Evolutionary conservation across 2,888 invertebrate species (phyloP).

Genomic region (Rambutsinella grinnellia): DNA sequence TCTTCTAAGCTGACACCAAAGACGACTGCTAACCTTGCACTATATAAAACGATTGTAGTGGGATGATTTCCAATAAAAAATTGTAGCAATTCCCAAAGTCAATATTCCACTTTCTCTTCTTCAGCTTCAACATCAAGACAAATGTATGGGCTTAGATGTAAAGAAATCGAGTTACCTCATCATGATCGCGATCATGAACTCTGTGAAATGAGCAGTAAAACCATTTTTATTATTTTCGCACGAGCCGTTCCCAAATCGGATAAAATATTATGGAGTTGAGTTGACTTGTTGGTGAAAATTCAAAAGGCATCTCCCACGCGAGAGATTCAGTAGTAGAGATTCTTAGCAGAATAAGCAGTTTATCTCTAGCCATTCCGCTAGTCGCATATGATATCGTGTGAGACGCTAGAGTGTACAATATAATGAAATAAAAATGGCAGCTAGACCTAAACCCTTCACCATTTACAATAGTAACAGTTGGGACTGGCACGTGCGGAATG

Average conservation of each 20-base stretch:
- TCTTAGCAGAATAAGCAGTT: too few relatives aligned
- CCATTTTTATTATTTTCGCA: slow-evolving; percentile 35
- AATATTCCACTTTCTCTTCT: slow-evolving; percentile 2
- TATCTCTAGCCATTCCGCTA: too few relatives aligned
- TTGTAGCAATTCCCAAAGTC: background rate
- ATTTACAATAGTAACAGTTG: too few relatives aligned
- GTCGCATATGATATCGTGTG: too few relatives aligned
- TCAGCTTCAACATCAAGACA: background rate
- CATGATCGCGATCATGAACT: background rate
- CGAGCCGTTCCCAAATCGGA: slow-evolving; percentile 32
- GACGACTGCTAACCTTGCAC: background rate
- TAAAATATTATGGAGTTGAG: slow-evolving; percentile 1
- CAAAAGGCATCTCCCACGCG: background rate
- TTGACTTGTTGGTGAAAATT: background rate
- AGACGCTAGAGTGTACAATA: too few relatives aligned
- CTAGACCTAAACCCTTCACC: too few relatives aligned
- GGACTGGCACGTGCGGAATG: too few relatives aligned
- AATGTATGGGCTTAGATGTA: background rate
- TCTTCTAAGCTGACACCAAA: slow-evolving; percentile 15
- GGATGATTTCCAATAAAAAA: background rate
- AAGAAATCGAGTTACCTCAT: slow-evolving; percentile 13
- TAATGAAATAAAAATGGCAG: background rate
- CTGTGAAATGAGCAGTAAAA: slow-evolving; percentile 2
- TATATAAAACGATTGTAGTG: background rate
- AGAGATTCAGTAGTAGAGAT: too few relatives aligned